Percentiles rank a stretch among this genome's conserved stretches.
Evolutionary conservation across 2,888 invertebrate genomes (phyloP).

Genomic region (Tetragonula carbonaria): DNA sequence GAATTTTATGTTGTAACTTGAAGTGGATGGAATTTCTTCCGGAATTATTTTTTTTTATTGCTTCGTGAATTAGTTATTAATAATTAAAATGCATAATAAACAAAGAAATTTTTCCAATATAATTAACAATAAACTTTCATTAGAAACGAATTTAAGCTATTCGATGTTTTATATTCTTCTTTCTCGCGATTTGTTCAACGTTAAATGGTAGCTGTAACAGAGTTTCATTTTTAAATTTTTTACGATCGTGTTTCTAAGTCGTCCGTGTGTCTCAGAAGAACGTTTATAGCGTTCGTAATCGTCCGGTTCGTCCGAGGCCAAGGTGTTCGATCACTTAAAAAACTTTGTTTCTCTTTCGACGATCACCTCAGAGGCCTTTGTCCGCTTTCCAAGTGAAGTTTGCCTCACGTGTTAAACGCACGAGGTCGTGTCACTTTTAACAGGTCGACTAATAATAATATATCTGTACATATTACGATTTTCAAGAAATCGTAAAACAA

Average conservation of each 20-base stretch:
- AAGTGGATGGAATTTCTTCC: background rate
- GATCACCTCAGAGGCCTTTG: conserved; percentile 1
- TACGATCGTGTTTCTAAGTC: background rate
- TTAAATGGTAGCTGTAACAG: background rate
- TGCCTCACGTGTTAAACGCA: background rate
- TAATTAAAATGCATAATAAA: no score
- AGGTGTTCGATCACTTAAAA: conserved; percentile 20
- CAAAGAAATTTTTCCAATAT: no score
- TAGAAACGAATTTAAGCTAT: no score
- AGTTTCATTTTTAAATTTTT: background rate
- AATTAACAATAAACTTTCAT: no score
- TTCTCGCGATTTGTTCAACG: background rate
- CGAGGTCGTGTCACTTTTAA: conserved; percentile 7
- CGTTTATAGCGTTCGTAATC: background rate
- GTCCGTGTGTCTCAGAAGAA: background rate
- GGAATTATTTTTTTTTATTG: background rate
- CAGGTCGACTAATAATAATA: background rate
- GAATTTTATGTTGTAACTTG: background rate
- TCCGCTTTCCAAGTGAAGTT: conserved; percentile 14
- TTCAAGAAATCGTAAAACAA: background rate
- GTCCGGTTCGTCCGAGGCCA: conserved; percentile 22
- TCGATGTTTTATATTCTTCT: background rate
- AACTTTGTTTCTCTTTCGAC: conserved; percentile 12
- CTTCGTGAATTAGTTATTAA: no score
- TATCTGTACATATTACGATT: background rate